Evolutionary conservation across 2,113 vertebrate species (phyloP).

Genomic region (Lepidothrix coronata): DNA sequence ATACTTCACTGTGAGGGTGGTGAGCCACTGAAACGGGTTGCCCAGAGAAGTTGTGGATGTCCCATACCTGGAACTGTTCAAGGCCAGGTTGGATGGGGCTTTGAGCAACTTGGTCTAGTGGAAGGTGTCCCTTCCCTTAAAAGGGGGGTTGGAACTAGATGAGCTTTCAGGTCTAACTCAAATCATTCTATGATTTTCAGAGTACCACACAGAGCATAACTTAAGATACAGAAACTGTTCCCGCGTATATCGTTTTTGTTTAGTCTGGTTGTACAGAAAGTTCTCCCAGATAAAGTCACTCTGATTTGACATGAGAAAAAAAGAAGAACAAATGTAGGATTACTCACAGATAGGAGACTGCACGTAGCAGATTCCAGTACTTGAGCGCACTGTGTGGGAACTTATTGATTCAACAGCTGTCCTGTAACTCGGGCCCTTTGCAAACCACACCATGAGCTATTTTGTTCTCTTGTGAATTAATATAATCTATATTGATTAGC

Average conservation of each 20-base stretch:
- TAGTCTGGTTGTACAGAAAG: background rate
- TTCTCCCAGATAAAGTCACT: background rate
- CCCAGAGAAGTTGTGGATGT: background rate
- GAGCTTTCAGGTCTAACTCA: background rate
- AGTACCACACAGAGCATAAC: background rate
- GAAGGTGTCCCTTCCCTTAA: background rate
- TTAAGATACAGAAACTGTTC: background rate
- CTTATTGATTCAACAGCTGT: background rate
- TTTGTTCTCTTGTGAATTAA: background rate
- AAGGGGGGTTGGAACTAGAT: background rate
- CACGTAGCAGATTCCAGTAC: background rate
- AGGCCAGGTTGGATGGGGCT: background rate
- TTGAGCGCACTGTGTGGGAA: background rate
- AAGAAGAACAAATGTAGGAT: background rate
- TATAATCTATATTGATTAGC: background rate
- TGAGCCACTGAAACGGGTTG: background rate
- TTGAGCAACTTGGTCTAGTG: background rate
- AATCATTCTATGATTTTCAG: background rate
- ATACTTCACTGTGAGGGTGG: background rate
- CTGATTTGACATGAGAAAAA: background rate
- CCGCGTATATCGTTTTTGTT: background rate
- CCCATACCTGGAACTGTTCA: background rate
- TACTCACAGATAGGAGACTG: background rate
- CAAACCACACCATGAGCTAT: background rate
- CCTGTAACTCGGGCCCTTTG: background rate